These are phyloP conservation scores for Oopsacas minuta DNA, from an alignment of 37 sponge, comb jelly and placozoan species.

Conservation along the genomic window DNA sequence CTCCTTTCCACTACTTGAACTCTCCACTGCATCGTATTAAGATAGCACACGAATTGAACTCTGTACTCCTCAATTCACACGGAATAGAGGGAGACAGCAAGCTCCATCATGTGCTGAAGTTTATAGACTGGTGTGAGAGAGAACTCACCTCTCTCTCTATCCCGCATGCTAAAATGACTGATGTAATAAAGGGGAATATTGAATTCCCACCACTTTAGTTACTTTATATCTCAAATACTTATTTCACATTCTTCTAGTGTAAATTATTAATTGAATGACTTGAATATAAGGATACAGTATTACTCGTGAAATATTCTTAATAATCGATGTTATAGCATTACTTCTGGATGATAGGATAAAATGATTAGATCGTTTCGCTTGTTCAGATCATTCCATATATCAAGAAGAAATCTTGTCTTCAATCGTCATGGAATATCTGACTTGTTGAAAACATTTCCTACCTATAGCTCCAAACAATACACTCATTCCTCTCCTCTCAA, in stretches of 20 bases:
- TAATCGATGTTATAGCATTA: too few species aligned
- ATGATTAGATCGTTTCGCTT: not conserved
- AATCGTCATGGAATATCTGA: not conserved
- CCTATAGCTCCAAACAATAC: not conserved
- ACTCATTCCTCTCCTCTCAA: not conserved
- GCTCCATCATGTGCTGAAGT: conserved; percentile 27
- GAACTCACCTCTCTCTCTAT: conserved; percentile 20
- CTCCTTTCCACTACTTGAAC: conserved; percentile 36
- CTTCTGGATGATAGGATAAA: too few species aligned
- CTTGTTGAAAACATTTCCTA: not conserved
- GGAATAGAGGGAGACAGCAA: conserved; percentile 29
- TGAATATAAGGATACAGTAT: too few species aligned
- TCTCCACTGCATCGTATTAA: conserved; percentile 25
- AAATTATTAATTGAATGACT: too few species aligned
- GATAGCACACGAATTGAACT: conserved; percentile 34
- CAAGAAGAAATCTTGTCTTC: not conserved
- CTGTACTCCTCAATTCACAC: conserved; percentile 34
- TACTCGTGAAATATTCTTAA: too few species aligned
- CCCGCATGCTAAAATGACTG: not conserved
- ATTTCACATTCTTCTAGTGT: not conserved
- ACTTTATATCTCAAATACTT: not conserved
- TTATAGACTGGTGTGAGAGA: conserved; percentile 34
- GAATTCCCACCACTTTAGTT: not conserved
- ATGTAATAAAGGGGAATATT: not conserved
- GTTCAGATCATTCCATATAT: not conserved